Evolutionary conservation across 2,888 invertebrate species (phyloP), one percentile per base, ranked within the genome.

Genomic region (Craniophora ligustri): DNA sequence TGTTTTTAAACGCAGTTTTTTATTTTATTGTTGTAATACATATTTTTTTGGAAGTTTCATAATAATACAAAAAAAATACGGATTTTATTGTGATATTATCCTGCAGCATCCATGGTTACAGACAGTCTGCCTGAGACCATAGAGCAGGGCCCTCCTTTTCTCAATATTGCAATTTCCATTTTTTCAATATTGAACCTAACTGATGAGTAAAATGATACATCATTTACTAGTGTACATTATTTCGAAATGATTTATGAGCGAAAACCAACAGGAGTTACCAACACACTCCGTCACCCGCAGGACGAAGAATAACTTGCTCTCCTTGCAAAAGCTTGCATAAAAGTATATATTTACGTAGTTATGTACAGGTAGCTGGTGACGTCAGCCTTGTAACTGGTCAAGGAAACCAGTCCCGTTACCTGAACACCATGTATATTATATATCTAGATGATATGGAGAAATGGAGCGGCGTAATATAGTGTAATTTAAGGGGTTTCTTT

Each of bases 381-480:
- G 73, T 71, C 71, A 71, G n/a, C 30, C 3, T 1, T 3, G 5
- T 11, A 58, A 70, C 69, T 62, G 73, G 69, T 53, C 57, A 54
- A 28, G 55, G 45, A 69, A 72, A 72, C 69, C 64, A 56, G 72
- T 71, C 64, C 66, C 54, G 46, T 58, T 65, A 57, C 53, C 47
- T n/a, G 54, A 48, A 51, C 35, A 61, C 42, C 49, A 61, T 69
- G 65, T 59, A 49, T 16, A 34, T 34, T 13, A 36, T 36, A 11
- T 55, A 51, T 57, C 36, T 40, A 50, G 23, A 11, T 48, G 19
- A 42, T 50, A 55, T 53, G 41, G 11, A 23, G 26, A 42, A 51
- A 67, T 48, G 26, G 26, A 26, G 26, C n/a, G n/a, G 26, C 8
- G 3, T n/a, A n/a, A 23, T 23, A 23, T 10, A 10, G 10, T 10